Evolutionary conservation across 1,140 invertebrate species (phyloP).

Genomic region (Caenorhabditis briggsae): DNA sequence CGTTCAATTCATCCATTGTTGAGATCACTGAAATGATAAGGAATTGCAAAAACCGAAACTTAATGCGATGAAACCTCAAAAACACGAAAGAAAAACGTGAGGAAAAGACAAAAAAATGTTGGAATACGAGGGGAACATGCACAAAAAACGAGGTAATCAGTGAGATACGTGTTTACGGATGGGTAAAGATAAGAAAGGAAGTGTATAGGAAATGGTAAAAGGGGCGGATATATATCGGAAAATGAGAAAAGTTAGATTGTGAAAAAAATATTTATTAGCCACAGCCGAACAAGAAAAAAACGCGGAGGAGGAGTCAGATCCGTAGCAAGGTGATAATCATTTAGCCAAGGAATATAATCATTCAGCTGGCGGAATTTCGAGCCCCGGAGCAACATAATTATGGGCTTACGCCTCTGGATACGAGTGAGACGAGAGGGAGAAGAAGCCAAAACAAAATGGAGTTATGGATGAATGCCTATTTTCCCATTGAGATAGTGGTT

Average conservation of each 20-base stretch:
- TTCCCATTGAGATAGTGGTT: not conserved
- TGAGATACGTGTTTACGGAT: conserved; percentile 23
- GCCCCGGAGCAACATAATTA: not conserved
- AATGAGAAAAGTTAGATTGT: not conserved
- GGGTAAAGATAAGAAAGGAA: conserved; percentile 45
- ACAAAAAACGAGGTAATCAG: conserved; percentile 32
- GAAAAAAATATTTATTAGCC: conserved; percentile 28
- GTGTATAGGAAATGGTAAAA: conserved; percentile 49
- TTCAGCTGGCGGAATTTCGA: not conserved
- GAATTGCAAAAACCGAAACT: not conserved
- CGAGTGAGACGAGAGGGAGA: not conserved
- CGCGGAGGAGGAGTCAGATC: conserved; percentile 28
- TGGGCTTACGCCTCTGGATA: conserved; percentile 19
- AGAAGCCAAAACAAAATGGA: not conserved
- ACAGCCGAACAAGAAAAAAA: not conserved
- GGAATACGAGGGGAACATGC: conserved; percentile 37
- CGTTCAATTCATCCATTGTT: conserved; percentile 66
- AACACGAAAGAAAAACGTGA: not conserved
- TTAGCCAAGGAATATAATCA: not conserved
- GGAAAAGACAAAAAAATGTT: conserved; percentile 25
- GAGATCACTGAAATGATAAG: conserved; percentile 47
- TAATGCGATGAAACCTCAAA: too few species aligned
- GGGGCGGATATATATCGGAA: not conserved
- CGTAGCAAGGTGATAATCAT: conserved; percentile 37
- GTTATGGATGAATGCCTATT: not conserved